Percentiles rank a stretch among this genome's conserved stretches.
Conservation (phyloP, 2,113 vertebrate genomes). For the Heptranchias perlo region DNA sequence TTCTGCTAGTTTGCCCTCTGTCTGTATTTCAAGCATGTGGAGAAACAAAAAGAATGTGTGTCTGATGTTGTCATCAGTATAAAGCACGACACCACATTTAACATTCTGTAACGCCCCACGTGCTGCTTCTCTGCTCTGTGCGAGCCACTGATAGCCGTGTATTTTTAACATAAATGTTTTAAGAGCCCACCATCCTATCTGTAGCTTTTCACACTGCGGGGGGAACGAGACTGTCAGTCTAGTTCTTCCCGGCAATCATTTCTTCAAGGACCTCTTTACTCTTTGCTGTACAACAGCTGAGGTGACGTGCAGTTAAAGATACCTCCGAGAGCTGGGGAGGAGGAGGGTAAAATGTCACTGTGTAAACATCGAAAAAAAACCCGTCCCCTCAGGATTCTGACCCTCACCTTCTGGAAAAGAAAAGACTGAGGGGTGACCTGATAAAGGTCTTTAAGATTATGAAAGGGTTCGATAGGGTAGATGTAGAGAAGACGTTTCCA, state of each 20-base stretch:
- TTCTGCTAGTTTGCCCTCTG: background rate
- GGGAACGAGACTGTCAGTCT: background rate
- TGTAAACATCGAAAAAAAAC: background rate
- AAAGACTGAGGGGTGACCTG: too few relatives aligned
- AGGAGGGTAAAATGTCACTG: background rate
- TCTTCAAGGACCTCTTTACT: background rate
- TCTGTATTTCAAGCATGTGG: conserved; percentile 1
- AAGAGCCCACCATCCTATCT: background rate
- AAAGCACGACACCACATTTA: too few relatives aligned
- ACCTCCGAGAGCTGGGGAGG: background rate
- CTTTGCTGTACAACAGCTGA: background rate
- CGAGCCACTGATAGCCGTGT: background rate
- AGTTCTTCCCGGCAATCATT: background rate
- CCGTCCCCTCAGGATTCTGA: background rate
- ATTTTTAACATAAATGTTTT: background rate
- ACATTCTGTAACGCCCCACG: background rate
- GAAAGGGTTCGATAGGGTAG: too few relatives aligned
- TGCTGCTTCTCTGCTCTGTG: background rate
- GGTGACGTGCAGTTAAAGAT: background rate
- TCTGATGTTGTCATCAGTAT: background rate
- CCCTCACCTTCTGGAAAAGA: background rate
- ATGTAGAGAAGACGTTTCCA: too few relatives aligned
- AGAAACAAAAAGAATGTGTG: background rate
- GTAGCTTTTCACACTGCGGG: background rate
- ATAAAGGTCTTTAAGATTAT: too few relatives aligned